Evolutionary conservation across 2,797 vertebrate genomes (phyloP).

Genomic region (Lepus oiostolus): DNA sequence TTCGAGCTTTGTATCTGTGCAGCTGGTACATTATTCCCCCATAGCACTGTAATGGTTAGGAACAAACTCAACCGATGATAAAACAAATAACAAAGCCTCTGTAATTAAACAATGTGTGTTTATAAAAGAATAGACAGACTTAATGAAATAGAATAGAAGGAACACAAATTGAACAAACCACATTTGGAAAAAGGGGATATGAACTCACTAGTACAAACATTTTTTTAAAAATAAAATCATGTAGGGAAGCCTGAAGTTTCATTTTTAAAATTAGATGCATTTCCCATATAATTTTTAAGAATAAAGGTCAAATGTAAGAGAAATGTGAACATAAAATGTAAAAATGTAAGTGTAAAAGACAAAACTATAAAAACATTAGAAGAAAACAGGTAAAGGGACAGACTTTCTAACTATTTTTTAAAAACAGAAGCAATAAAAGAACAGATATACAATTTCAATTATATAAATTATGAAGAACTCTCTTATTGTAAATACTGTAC

Average conservation of each 20-base stretch:
- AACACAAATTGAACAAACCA: background rate
- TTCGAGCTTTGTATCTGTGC: slow-evolving; percentile 62
- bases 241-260: background rate
- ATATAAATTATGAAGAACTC: background rate
- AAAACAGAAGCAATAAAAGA: background rate
- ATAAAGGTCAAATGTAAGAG: background rate
- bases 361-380: background rate
- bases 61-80: background rate
- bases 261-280: background rate
- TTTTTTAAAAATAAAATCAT: background rate
- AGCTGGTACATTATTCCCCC: slow-evolving; percentile 71
- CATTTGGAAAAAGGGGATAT: background rate
- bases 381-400: background rate
- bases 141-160: background rate
- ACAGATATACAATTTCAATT: background rate
- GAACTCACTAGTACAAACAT: background rate
- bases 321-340: background rate
- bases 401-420: background rate
- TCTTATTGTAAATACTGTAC: background rate
- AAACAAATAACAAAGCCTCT: background rate
- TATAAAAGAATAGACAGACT: background rate
- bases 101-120: background rate
- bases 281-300: background rate
- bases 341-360: background rate
- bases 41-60: background rate